Base-by-base conservation (phyloP, 1,140 invertebrate species). In the Drosophila ananassae region DNA sequence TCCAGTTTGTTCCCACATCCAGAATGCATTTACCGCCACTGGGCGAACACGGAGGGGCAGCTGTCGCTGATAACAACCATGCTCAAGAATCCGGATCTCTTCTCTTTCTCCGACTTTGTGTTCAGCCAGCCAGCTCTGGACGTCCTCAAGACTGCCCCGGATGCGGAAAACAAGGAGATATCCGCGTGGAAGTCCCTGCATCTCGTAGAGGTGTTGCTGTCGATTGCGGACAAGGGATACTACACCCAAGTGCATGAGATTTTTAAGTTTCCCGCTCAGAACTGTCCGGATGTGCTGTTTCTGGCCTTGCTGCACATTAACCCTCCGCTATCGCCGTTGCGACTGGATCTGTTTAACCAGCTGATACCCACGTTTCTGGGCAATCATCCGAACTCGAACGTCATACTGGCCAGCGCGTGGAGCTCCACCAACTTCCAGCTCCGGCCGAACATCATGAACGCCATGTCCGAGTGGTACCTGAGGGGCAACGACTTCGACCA, bases 401-500 rank as follows among this genome's bases (percentile, higher is more conserved):
- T 97, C 12, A 97, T 99, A 56, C 93, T 99, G 22, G 97, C 99
- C 92, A 96, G 98, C 91, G 97, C 98, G 1, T 99, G 98, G 98
- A 97, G 96, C 90, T 93, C 94, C 0, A 95, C 95, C 83, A 95
- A 94, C 76, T 93, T 94, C 6, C 95, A 95, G 55, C 94, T 97
- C 37, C 95, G 97, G 62, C 95, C 96, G 3, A 95, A 98, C 46
- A 96, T 99, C 32, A 98, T 99, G 96, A 97, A 98, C 79, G 95
- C 98, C 0, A 99, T 99, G 98, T 97, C 97, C 2, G 98, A 99
- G 58, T 99, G 98, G 97, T 99, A 99, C 91, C 94, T 97, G 64
- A 94, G 97, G 25, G 96, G 96, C 25, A 76, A 59, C 22, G 98
- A 98, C 73, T 95, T 96, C 83, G 98, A 99, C 92, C 98, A 99